Base-by-base conservation (phyloP, 2,888 invertebrate species). In the Apoda limacodes region DNA sequence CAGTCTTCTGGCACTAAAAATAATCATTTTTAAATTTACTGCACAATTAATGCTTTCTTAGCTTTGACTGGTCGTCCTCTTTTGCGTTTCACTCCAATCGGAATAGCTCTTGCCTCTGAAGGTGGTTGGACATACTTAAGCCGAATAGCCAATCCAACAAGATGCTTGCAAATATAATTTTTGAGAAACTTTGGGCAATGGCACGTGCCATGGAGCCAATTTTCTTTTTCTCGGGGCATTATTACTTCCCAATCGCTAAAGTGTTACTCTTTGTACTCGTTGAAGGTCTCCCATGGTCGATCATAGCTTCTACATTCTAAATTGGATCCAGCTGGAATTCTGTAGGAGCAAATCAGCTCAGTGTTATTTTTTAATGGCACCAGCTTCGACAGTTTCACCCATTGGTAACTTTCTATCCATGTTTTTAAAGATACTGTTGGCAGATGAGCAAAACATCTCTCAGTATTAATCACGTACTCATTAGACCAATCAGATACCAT, bases 351-450 rank as follows among this genome's bases (percentile, higher is more conserved):
- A 19, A 7, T 27, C 23, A 26, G 28, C 25, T 37, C 29, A 34
- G 22, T 34, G 24, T 11, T 37, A 27, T 28, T 34, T 25, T 31
- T 34, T 12, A 32, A 24, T 32, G 28, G 22, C 21, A 30, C 10
- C 20, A 12, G 25, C 19, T 34, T 34, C 15, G 34, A 13, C 11
- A 23, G 9, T 32, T 34, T 29, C 14, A 30, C 32, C 34, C 38
- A 38, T 27, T 38, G 34, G 30, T 38, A 37, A 25, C 31, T 30
- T 28, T 31, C 31, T 22, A 32, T 37, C 34, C 32, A 37, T 17
- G 25, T 28, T 23, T 34, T 34, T 20, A 31, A 24, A 30, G 34
- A 23, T 13, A 32, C 29, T 26, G 32, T 20, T 17, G 31, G 32
- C 17, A 24, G 11, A 12, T 28, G 22, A 32, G 11, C 21, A 31